These are phyloP conservation scores for Eulemur rufifrons DNA, from an alignment of 2,113 vertebrate species.

Conservation along the genomic window DNA sequence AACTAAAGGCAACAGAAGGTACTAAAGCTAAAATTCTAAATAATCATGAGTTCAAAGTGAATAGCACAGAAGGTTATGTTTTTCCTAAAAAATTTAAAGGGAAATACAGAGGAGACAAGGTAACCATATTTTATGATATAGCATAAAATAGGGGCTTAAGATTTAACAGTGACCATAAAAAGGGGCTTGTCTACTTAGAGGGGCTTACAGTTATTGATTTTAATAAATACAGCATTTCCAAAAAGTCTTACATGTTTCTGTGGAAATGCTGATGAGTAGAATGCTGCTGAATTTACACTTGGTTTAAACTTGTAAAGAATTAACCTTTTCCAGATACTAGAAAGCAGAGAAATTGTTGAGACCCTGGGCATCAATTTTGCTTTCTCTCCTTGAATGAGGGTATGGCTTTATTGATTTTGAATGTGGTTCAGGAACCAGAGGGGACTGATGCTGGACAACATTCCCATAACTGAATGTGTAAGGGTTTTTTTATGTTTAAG, in stretches of 20 bases:
- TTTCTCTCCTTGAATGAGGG: background rate
- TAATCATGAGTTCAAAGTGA: background rate
- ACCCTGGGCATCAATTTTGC: background rate
- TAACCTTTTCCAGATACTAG: background rate
- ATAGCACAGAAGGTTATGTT: background rate
- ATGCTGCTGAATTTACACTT: background rate
- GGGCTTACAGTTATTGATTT: background rate
- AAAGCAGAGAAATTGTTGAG: background rate
- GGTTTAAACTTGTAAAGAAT: background rate
- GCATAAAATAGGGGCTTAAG: background rate
- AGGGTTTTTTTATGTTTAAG: background rate
- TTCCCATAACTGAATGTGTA: background rate
- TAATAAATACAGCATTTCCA: background rate
- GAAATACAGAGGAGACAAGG: background rate
- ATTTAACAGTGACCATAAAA: background rate
- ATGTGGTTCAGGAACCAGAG: background rate
- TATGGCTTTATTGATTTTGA: background rate
- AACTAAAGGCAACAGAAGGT: conserved; percentile 32
- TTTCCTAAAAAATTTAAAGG: background rate
- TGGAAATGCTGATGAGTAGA: background rate
- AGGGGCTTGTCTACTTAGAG: background rate
- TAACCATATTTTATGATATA: background rate
- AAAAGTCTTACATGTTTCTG: background rate
- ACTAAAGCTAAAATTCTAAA: conserved; percentile 39
- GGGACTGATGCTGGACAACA: background rate